Conservation (phyloP, 2,888 invertebrate species). For the Nemurella pictetii region DNA sequence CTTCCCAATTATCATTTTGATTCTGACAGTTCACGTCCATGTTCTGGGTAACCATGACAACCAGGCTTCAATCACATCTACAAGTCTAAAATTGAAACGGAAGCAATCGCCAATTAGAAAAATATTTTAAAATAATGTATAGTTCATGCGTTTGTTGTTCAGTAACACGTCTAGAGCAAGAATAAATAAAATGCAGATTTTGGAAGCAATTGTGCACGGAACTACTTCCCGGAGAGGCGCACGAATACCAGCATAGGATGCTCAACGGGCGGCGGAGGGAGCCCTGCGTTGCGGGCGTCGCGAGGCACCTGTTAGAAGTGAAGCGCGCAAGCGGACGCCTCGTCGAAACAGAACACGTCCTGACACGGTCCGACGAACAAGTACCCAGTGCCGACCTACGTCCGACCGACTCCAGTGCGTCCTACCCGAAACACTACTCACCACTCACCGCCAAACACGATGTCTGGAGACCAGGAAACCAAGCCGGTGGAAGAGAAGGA, state of each 20-base stretch:
- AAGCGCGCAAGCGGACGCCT: background rate
- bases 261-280: no score
- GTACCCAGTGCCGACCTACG: background rate
- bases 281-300: background rate
- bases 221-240: background rate
- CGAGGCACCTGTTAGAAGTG: slow-evolving; percentile 28
- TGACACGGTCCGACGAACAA: background rate
- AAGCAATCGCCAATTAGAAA: background rate
- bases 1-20: background rate
- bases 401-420: no score
- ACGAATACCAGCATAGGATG: background rate
- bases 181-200: no score
- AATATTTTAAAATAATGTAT: background rate
- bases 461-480: slow-evolving; percentile 42
- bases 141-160: no score
- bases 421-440: no score
- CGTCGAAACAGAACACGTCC: background rate
- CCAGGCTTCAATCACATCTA: background rate
- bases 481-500: slow-evolving; percentile 49
- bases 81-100: background rate
- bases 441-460: slow-evolving; percentile 12
- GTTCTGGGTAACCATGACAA: background rate
- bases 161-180: no score
- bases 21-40: background rate
- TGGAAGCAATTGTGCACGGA: background rate